phyloP scores from a whole-genome alignment of 2,797 vertebrate species.

The Sebastes wilsoni region DNA sequence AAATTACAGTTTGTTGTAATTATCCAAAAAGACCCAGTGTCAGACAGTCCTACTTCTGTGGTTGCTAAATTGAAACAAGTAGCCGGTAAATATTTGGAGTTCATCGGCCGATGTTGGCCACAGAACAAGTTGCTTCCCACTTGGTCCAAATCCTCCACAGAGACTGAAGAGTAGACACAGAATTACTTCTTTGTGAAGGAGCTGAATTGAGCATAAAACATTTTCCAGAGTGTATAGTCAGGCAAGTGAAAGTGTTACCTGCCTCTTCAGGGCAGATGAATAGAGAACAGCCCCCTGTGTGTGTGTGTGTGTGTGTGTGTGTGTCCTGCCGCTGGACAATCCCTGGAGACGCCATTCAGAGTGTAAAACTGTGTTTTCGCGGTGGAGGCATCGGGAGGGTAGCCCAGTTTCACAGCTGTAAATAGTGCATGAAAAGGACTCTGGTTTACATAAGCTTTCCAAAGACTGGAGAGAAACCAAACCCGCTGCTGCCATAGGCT shows the following conservation, averaged over 20 bases:
- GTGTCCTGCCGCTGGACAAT: slow-evolving; percentile 21
- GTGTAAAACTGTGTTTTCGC: slow-evolving; percentile 60
- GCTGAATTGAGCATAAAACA: slow-evolving; percentile 11
- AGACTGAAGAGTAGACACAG: slow-evolving; percentile 15
- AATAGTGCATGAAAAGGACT: slow-evolving; percentile 72
- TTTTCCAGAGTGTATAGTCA: slow-evolving; percentile 16
- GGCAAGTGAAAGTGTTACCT: slow-evolving; percentile 29
- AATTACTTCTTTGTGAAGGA: slow-evolving; percentile 15
- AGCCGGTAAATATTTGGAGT: slow-evolving; percentile 35
- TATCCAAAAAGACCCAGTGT: not conserved
- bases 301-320: not conserved
- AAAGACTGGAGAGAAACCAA: slow-evolving; percentile 38
- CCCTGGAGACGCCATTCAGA: slow-evolving; percentile 53
- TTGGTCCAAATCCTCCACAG: slow-evolving; percentile 1
- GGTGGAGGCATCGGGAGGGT: slow-evolving; percentile 34
- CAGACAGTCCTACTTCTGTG: not conserved
- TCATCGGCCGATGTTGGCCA: not conserved
- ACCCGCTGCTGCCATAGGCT: slow-evolving; percentile 23
- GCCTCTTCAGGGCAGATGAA: slow-evolving; percentile 10
- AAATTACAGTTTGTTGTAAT: not conserved
- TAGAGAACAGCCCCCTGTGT: slow-evolving; percentile 11
- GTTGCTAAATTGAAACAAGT: not conserved
- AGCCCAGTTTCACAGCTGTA: slow-evolving; percentile 75
- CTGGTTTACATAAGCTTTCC: slow-evolving; percentile 55
- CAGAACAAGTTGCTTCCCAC: not conserved